Percentiles rank a stretch among this genome's conserved stretches.
Evolutionary conservation across 1,140 invertebrate species (phyloP).

Genomic region (Ips typographus): DNA sequence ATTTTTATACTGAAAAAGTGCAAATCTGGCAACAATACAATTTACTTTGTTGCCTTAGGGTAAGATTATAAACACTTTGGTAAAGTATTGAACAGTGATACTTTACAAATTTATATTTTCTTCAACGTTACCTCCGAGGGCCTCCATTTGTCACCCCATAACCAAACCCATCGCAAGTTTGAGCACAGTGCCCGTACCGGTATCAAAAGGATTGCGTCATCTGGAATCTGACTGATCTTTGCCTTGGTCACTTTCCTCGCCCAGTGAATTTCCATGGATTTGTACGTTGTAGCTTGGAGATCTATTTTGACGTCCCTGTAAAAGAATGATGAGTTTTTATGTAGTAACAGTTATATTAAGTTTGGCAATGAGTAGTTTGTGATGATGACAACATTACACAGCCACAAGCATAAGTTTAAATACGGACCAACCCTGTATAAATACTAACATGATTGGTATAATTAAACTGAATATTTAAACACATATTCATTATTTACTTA

Average conservation of each 20-base stretch:
- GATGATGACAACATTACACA: too few species aligned
- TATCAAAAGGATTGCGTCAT: conserved; percentile 53
- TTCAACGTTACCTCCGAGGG: conserved; percentile 32
- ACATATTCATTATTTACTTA: too few species aligned
- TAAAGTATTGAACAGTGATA: not conserved
- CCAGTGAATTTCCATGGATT: conserved; percentile 52
- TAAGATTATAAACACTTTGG: too few species aligned
- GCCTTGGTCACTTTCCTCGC: conserved; percentile 58
- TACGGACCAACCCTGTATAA: too few species aligned
- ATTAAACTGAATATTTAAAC: too few species aligned
- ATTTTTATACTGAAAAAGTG: too few species aligned
- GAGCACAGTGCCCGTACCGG: conserved; percentile 42
- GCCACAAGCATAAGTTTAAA: too few species aligned
- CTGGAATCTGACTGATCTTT: conserved; percentile 57
- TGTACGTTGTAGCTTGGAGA: conserved; percentile 56
- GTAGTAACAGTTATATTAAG: too few species aligned
- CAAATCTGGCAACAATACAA: too few species aligned
- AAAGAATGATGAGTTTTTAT: not conserved
- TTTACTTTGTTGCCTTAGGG: too few species aligned
- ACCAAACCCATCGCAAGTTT: conserved; percentile 47
- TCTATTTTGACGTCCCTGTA: conserved; percentile 50
- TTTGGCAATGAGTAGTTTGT: too few species aligned
- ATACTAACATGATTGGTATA: too few species aligned
- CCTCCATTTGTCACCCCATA: conserved; percentile 36
- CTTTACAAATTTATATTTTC: not conserved